Base-by-base conservation (phyloP, 2,888 invertebrate genomes). In the Camptogramma bilineatum region DNA sequence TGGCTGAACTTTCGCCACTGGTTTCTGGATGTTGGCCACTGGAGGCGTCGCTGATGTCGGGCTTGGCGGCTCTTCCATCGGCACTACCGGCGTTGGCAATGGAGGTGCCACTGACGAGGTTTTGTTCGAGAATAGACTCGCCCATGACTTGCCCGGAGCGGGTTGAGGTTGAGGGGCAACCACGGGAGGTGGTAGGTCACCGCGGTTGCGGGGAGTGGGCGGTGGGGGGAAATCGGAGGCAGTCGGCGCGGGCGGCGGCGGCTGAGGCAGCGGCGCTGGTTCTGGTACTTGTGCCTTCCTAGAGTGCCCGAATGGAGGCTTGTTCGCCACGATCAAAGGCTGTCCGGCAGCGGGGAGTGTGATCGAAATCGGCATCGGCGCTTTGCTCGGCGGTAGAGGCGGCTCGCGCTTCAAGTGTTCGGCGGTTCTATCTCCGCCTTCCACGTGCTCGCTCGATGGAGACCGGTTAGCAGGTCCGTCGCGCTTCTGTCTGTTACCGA, bases 1-100 rank as follows among this genome's bases (percentile, higher is more conserved):
- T 17, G 95, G 95, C 10, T 93, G 94, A 21, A 95, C 95, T 75
- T 94, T 95, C 1, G 95, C 95, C 0, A 95, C 93, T 0, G 95
- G 95, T 71, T 94, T 94, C 66, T 94, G 93, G 0, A 88, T 77
- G 70, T 82, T 87, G 0, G 83, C 76, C 0, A 77, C 78, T 0
- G 87, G 85, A 0, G 87, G 87, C 0, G 77, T 65, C 10, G 71
- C 69, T 0, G 79, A 73, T 0, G 87, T 84, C 1, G 93, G 90
- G 57, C 84, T 87, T 0, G 84, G 60, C 0, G 87, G 88, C 65
- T 91, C 91, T 39, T 91, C 90, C 2, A 74, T 67, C 0, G 80
- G 62, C 8, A 62, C 16, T 19, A 62, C 50, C 4, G 72, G 73
- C 0, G 78, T 66, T 2, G 79, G 70, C 1, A 74, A 62, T 2